Conservation (phyloP, 1,140 invertebrate genomes). For the Calephelis nemesis region DNA sequence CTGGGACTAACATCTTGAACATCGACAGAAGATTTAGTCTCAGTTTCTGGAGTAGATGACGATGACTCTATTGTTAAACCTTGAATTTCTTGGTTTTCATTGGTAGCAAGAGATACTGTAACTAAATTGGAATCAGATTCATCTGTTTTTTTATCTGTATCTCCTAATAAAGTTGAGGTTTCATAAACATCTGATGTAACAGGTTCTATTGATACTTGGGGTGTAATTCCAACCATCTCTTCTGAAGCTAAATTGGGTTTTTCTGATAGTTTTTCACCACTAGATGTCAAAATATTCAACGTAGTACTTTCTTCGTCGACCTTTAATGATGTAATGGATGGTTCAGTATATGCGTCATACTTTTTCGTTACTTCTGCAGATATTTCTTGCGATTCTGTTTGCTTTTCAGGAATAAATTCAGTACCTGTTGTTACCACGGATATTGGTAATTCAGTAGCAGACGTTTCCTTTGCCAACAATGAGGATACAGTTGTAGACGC, state of each 20-base stretch:
- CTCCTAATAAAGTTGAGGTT: background rate
- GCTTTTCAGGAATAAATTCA: constrained; percentile 27
- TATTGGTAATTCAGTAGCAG: background rate
- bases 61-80: background rate
- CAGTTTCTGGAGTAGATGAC: background rate
- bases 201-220: too few species aligned
- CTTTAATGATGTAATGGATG: constrained; percentile 7
- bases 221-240: background rate
- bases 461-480: background rate
- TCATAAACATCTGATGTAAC: background rate
- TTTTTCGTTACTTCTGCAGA: constrained; percentile 2
- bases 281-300: background rate
- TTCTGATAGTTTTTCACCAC: constrained; percentile 19
- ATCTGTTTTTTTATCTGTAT: background rate
- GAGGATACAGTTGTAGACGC: background rate
- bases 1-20: background rate
- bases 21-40: background rate
- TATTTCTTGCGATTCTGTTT: constrained; percentile 17
- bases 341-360: constrained; percentile 1
- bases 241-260: background rate
- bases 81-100: background rate
- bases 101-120: background rate
- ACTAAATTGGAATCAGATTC: constrained; percentile 3
- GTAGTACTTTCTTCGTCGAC: constrained; percentile 18
- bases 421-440: background rate